Percentiles rank a stretch among this genome's conserved stretches.
These are phyloP conservation scores for Cosmopolites sordidus DNA, from an alignment of 2,888 invertebrate species.

Conservation along the genomic window DNA sequence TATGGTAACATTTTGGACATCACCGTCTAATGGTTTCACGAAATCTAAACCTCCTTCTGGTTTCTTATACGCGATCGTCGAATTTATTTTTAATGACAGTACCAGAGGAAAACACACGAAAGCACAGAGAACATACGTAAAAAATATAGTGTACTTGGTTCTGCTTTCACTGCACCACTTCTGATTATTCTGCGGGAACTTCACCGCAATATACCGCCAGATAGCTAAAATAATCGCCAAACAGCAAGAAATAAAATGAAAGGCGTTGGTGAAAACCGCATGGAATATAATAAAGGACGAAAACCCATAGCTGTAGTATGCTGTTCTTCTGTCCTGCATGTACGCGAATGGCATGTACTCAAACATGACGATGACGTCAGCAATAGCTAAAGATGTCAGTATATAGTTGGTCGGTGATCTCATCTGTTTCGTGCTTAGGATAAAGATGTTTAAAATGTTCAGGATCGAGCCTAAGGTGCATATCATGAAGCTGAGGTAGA, in stretches of 20 bases:
- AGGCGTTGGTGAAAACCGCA: constrained; percentile 82
- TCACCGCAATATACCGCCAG: constrained; percentile 85
- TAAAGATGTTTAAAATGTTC: constrained; percentile 84
- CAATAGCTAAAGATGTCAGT: constrained; percentile 82
- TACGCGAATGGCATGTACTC: constrained; percentile 89
- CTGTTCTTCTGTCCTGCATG: constrained; percentile 58
- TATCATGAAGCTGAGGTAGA: constrained; percentile 78
- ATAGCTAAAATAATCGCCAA: constrained; percentile 86
- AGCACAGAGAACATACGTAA: constrained; percentile 78
- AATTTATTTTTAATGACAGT: constrained; percentile 69
- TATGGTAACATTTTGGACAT: constrained; percentile 27
- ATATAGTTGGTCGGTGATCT: constrained; percentile 86
- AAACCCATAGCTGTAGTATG: constrained; percentile 66
- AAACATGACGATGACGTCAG: constrained; percentile 90
- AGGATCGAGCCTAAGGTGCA: constrained; percentile 87
- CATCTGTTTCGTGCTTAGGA: constrained; percentile 90
- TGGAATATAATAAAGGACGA: constrained; percentile 81
- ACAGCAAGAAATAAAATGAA: constrained; percentile 89
- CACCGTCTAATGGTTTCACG: constrained; percentile 17
- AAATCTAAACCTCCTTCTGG: constrained; percentile 48
- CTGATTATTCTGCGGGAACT: constrained; percentile 74
- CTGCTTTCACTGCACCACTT: constrained; percentile 78
- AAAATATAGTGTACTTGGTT: constrained; percentile 69
- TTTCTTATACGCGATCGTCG: constrained; percentile 39
- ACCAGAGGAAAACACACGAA: constrained; percentile 79